These are phyloP conservation scores for Plectrocnemia conspersa DNA, from an alignment of 1,140 invertebrate genomes.

Conservation along the genomic window DNA sequence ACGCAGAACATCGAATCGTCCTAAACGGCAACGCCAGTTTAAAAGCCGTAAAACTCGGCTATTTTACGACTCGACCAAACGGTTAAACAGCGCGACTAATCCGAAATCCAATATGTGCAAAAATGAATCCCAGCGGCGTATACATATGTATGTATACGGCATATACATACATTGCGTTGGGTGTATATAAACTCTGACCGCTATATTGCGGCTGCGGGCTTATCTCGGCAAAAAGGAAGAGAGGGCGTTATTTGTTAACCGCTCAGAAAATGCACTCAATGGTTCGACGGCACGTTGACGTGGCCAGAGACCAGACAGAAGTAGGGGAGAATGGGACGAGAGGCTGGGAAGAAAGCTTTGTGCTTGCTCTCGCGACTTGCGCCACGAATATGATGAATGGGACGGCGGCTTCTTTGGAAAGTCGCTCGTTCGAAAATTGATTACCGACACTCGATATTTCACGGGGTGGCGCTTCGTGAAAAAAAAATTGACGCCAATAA, in stretches of 20 bases:
- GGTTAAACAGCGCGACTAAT: too few species aligned
- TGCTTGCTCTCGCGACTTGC: too few species aligned
- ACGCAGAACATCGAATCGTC: too few species aligned
- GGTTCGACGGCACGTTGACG: not conserved
- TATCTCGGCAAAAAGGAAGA: not conserved
- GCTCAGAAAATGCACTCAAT: not conserved
- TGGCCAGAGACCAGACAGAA: not conserved
- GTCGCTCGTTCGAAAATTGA: constrained; percentile 15
- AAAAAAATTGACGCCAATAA: too few species aligned
- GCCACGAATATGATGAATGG: constrained; percentile 20
- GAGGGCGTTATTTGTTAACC: not conserved
- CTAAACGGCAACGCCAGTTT: too few species aligned
- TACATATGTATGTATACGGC: not conserved
- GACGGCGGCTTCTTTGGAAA: constrained; percentile 10
- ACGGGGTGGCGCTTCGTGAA: too few species aligned
- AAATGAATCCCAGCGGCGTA: not conserved
- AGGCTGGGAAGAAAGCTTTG: constrained; percentile 11
- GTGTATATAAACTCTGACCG: not conserved
- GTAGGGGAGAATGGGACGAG: constrained; percentile 1
- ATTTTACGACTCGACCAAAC: too few species aligned
- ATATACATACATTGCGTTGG: not conserved
- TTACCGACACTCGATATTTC: constrained; percentile 15
- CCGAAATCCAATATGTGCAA: too few species aligned
- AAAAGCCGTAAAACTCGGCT: too few species aligned
- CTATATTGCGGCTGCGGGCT: not conserved